Evolutionary conservation across 2,797 vertebrate genomes (phyloP).

Genomic region (Oreochromis grahami): DNA sequence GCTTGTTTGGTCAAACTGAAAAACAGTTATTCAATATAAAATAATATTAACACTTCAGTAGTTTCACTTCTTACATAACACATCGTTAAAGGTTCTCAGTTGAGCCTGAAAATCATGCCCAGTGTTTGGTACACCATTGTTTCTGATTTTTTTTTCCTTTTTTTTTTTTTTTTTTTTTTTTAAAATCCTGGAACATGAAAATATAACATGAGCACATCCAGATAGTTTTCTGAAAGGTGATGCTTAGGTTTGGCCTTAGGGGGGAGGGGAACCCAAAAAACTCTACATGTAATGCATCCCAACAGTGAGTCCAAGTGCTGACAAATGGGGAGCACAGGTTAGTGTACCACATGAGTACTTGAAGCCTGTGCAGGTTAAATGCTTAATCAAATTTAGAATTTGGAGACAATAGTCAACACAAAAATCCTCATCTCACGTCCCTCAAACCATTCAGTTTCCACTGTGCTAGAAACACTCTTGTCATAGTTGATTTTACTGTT

Average conservation of each 20-base stretch:
- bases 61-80: background rate
- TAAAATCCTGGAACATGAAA: background rate
- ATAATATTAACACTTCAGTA: background rate
- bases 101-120: background rate
- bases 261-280: too few species aligned
- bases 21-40: background rate
- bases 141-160: background rate
- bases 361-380: background rate
- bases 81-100: background rate
- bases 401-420: background rate
- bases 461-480: background rate
- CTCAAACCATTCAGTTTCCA: background rate
- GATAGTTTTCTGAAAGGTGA: background rate
- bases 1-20: too few species aligned
- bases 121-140: background rate
- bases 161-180: background rate
- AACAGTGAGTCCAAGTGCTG: background rate
- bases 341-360: background rate
- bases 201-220: background rate
- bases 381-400: background rate
- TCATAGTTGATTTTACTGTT: background rate
- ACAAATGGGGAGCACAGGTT: background rate
- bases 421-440: background rate
- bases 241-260: background rate
- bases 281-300: background rate